phyloP scores from a whole-genome alignment of 2,888 invertebrate species.

The Heliconius ismenius region DNA sequence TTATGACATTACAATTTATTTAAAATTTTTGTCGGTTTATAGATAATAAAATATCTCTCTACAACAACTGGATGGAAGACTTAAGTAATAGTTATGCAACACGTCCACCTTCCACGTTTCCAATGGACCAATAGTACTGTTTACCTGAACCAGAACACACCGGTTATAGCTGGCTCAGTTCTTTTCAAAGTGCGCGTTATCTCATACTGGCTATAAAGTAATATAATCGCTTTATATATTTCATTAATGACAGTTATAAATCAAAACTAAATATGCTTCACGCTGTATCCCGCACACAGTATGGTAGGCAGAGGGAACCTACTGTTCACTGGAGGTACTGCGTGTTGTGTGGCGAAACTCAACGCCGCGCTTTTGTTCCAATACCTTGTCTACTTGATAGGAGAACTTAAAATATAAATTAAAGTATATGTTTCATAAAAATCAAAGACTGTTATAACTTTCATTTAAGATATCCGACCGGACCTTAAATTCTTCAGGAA shows the following conservation, averaged over 20 bases:
- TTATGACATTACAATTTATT: neutral
- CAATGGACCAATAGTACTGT: conserved; percentile 51
- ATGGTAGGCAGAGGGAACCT: no score
- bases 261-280: no score
- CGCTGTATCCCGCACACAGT: no score
- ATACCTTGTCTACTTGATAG: no score
- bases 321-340: no score
- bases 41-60: neutral
- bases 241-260: neutral
- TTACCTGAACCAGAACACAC: conserved; percentile 53
- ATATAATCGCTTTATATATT: conserved; percentile 12
- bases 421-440: no score
- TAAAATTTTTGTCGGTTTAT: neutral
- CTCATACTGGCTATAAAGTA: conserved; percentile 22
- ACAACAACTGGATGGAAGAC: conserved; percentile 1
- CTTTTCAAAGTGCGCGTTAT: conserved; percentile 36
- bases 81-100: conserved; percentile 58
- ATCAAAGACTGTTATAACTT: neutral
- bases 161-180: conserved; percentile 61
- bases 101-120: conserved; percentile 60
- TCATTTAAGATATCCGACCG: neutral
- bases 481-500: neutral
- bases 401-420: no score
- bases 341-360: no score
- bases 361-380: no score